Evolutionary conservation across 1,140 invertebrate species (phyloP), one percentile per base, ranked within the genome.

Genomic region (Pemphigus obesinymphae): DNA sequence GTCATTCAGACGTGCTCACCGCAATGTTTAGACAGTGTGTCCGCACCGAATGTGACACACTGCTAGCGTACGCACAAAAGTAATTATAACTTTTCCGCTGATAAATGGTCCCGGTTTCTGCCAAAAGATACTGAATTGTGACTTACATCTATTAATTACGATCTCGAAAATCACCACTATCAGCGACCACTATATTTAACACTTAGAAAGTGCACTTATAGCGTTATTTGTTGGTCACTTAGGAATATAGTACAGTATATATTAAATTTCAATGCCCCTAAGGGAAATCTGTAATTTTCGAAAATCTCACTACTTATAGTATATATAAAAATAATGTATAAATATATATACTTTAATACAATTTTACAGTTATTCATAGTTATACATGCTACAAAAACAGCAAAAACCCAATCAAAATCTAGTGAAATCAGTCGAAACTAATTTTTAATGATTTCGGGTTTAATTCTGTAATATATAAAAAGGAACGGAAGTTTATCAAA

Each of bases 21-120:
- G 15, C 11, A n/a, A 58, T n/a, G 7, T n/a, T 61, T 29, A 26
- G 55, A 37, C 20, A 34, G 17, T 34, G 31, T 20, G 20, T 23
- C 63, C 63, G 1, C n/a, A 13, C 34, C 63, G n/a, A 37, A 66
- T 40, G n/a, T 37, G 63, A 37, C 34, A 66, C 20, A 3, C 8
- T 4, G 17, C 34, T 31, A 5, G 10, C 31, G 34, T 45, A 2
- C n/a, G n/a, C 34, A 37, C 73, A 37, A 76, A 76, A 76, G 48
- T 55, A 76, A 76, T 55, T 76, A 76, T 76, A 76, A 76, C 73
- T 55, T 76, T 76, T 76, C 20, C 48, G 31, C 73, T 76, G 48
- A 76, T 76, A 76, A 76, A 76, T 53, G 73, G 31, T 76, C 20
- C 20, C 29, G 55, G 73, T 76, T 76, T 55, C 31, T 13, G 50